These are phyloP conservation scores for Calidris pugnax DNA, from an alignment of 2,113 vertebrate genomes.

Conservation along the genomic window DNA sequence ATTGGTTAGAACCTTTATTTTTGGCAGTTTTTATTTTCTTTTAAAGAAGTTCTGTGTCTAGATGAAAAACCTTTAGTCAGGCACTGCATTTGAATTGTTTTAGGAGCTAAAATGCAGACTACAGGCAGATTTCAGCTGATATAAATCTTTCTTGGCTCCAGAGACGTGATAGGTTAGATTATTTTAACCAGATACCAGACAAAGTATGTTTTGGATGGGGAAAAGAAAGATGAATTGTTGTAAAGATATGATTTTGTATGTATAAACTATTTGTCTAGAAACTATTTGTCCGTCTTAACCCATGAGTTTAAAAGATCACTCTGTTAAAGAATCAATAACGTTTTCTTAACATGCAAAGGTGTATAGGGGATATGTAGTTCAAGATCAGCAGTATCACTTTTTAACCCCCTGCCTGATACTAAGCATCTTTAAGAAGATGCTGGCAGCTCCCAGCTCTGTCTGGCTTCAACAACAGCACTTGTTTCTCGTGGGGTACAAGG, in stretches of 20 bases:
- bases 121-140: not conserved
- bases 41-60: not conserved
- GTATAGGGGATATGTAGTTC: not conserved
- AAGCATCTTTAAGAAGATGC: not conserved
- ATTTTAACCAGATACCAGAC: not conserved
- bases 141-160: not conserved
- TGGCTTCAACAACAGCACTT: not conserved
- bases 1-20: not conserved
- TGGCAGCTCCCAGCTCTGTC: not conserved
- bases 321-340: not conserved
- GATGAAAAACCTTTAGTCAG: not conserved
- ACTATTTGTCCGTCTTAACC: not conserved
- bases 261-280: not conserved
- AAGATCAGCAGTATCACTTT: not conserved
- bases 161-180: not conserved
- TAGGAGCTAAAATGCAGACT: not conserved
- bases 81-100: not conserved
- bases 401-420: not conserved
- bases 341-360: not conserved
- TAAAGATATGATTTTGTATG: not conserved
- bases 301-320: not conserved
- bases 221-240: not conserved
- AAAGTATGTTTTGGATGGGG: not conserved
- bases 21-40: not conserved
- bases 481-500: accelerated